phyloP scores from a whole-genome alignment of 2,797 vertebrate genomes.

The Catamblyrhynchus diadema region DNA sequence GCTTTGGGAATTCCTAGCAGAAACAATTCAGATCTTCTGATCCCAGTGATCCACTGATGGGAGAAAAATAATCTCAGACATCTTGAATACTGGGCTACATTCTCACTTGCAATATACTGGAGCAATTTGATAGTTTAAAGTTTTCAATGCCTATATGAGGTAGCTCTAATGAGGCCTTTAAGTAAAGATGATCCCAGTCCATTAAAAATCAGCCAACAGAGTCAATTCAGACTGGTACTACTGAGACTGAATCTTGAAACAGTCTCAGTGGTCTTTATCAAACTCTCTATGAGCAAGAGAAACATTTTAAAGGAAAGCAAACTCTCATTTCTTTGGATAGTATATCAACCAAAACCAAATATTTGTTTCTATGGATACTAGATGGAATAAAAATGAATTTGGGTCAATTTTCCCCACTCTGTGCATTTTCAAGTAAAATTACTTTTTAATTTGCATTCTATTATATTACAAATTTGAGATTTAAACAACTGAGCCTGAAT shows the following conservation, averaged over 20 bases:
- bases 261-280: neutral
- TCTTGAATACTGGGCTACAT: neutral
- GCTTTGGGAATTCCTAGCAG: neutral
- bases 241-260: neutral
- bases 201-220: neutral
- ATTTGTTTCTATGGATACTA: conserved; percentile 35
- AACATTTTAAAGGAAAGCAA: neutral
- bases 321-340: neutral
- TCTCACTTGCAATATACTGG: neutral
- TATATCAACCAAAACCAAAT: neutral
- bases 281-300: neutral
- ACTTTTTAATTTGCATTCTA: conserved; percentile 60
- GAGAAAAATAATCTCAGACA: neutral
- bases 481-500: conserved; percentile 51
- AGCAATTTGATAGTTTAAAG: neutral
- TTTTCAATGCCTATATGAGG: neutral
- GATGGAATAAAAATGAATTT: conserved; percentile 56
- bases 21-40: neutral
- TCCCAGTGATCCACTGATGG: neutral
- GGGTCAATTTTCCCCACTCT: conserved; percentile 47
- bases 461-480: conserved; percentile 56
- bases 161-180: neutral
- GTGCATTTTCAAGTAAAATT: conserved; percentile 49
- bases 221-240: neutral
- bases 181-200: neutral